A percentile compares a stretch with the other conserved stretches of the same genome.
Evolutionary conservation across 1,140 invertebrate genomes (phyloP).

Genomic region (Meteorus sp.): DNA sequence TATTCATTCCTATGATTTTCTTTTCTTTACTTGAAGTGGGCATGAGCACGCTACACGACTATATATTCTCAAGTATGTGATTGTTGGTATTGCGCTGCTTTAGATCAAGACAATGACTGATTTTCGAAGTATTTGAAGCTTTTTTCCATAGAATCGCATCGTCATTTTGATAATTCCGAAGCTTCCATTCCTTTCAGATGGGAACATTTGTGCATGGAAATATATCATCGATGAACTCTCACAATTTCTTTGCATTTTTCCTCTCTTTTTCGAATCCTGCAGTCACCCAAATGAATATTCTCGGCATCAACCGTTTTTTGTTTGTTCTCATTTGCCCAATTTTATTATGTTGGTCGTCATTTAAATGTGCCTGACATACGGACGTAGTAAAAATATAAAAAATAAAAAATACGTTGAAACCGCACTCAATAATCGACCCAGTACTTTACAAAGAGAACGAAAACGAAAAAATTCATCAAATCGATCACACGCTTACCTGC

Average conservation of each 20-base stretch:
- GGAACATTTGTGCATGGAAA: background rate
- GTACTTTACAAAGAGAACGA: slow-evolving; percentile 26
- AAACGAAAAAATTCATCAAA: slow-evolving; percentile 29
- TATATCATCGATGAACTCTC: too few relatives aligned
- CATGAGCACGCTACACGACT: too few relatives aligned
- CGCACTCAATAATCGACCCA: slow-evolving; percentile 18
- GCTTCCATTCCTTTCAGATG: too few relatives aligned
- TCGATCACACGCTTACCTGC: slow-evolving; percentile 50
- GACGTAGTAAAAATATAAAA: slow-evolving; percentile 24
- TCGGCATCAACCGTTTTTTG: slow-evolving; percentile 36
- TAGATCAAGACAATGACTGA: too few relatives aligned
- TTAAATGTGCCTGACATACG: slow-evolving; percentile 35
- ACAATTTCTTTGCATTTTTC: too few relatives aligned
- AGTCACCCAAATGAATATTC: too few relatives aligned
- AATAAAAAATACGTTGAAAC: slow-evolving; percentile 19
- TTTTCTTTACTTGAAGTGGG: background rate
- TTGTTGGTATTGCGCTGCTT: too few relatives aligned
- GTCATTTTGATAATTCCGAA: too few relatives aligned
- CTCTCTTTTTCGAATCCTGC: too few relatives aligned
- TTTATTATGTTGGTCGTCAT: slow-evolving; percentile 41
- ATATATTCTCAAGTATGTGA: too few relatives aligned
- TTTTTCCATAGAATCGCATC: too few relatives aligned
- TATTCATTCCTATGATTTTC: background rate
- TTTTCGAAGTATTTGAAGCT: too few relatives aligned
- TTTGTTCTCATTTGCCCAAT: slow-evolving; percentile 42